A percentile compares a stretch with the other conserved stretches of the same genome.
Conservation (phyloP, 2,888 invertebrate species). For the Anaspis maculata region DNA sequence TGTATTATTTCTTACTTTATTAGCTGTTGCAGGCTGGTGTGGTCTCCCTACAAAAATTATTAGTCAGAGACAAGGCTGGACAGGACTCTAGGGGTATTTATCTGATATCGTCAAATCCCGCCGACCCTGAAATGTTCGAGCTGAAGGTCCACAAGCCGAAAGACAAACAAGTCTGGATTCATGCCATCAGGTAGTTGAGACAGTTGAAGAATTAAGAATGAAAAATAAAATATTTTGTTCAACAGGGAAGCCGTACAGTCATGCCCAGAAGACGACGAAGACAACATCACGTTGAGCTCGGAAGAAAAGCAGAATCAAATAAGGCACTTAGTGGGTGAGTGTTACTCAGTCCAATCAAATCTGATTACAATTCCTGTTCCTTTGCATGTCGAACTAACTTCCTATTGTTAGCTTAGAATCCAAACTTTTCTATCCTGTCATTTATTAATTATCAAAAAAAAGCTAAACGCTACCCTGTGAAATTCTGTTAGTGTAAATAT, state of each 20-base stretch:
- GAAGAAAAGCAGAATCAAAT: constrained; percentile 78
- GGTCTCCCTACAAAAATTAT: constrained; percentile 81
- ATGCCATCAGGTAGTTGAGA: constrained; percentile 66
- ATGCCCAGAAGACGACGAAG: constrained; percentile 77
- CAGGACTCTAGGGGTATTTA: constrained; percentile 83
- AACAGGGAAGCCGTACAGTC: constrained; percentile 70
- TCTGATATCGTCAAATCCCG: constrained; percentile 84
- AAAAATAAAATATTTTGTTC: not conserved
- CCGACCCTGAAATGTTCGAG: constrained; percentile 95
- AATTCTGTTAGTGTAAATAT: constrained; percentile 26
- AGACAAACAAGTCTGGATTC: constrained; percentile 86
- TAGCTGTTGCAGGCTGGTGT: constrained; percentile 67
- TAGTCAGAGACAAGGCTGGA: constrained; percentile 91
- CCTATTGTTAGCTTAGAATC: not conserved
- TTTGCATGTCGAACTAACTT: not conserved
- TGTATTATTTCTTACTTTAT: constrained; percentile 3
- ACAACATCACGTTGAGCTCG: constrained; percentile 58
- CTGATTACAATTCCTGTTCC: not conserved
- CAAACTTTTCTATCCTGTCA: not conserved
- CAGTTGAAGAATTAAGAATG: no score
- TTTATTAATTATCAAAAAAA: not conserved
- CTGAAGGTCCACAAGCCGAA: constrained; percentile 80
- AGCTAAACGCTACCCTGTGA: no score
- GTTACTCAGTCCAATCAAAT: not conserved
- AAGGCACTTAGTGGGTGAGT: constrained; percentile 70